Conservation (phyloP, 2,113 vertebrate genomes). For the Pampusana beccarii region DNA sequence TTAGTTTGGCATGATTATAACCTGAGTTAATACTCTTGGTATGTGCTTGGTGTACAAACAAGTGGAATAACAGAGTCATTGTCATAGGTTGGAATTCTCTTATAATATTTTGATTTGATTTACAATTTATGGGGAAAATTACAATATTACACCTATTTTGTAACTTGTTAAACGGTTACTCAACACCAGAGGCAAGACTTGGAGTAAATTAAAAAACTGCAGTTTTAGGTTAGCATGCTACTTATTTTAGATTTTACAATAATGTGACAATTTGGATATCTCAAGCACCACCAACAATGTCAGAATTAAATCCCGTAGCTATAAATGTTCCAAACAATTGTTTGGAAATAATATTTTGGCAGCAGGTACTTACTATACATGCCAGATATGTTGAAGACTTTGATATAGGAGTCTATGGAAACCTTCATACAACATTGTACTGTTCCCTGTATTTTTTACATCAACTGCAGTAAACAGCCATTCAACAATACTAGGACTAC, state of each 20-base stretch:
- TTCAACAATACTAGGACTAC: background rate
- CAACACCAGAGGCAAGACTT: background rate
- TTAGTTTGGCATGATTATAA: constrained; percentile 36
- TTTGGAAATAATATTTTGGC: constrained; percentile 40
- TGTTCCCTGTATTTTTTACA: background rate
- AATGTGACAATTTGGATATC: constrained; percentile 19
- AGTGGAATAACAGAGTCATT: background rate
- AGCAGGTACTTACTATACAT: constrained; percentile 20
- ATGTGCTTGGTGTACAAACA: background rate
- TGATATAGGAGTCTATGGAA: background rate
- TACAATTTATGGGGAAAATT: background rate
- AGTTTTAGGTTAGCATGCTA: constrained; percentile 42
- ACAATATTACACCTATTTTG: background rate
- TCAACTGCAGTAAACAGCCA: background rate
- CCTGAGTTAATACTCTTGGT: constrained; percentile 45
- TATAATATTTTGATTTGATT: background rate
- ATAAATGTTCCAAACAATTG: constrained; percentile 7
- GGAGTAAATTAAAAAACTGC: background rate
- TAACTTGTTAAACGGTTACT: background rate
- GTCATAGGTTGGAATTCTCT: background rate
- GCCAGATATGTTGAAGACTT: constrained; percentile 25
- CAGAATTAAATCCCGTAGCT: background rate
- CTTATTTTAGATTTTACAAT: constrained; percentile 65
- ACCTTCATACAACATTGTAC: background rate
- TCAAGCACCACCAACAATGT: background rate